A percentile compares a stretch with the other conserved stretches of the same genome.
Evolutionary conservation across 2,888 invertebrate genomes (phyloP).

Genomic region (Gymnoscelis rufifasciata): DNA sequence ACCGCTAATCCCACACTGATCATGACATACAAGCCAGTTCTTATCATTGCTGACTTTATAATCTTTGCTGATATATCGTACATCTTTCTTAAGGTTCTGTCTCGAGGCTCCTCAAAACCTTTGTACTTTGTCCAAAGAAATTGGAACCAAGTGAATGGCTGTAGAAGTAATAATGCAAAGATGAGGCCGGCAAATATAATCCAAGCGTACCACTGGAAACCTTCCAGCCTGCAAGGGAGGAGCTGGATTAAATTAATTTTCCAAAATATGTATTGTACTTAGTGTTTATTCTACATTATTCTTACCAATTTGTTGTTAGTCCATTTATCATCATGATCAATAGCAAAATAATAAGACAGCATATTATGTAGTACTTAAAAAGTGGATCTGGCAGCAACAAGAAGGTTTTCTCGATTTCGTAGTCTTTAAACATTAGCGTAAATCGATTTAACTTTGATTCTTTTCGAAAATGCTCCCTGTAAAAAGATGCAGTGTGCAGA

Average conservation of each 20-base stretch:
- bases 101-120: conserved; percentile 77
- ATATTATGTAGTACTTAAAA: conserved; percentile 85
- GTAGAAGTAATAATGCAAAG: conserved; percentile 65
- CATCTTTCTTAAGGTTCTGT: conserved; percentile 71
- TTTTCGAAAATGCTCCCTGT: conserved; percentile 83
- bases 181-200: conserved; percentile 43
- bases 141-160: conserved; percentile 87
- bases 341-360: conserved; percentile 57
- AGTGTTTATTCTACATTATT: not conserved
- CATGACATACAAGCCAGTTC: conserved; percentile 83
- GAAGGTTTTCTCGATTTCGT: conserved; percentile 85
- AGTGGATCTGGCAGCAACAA: conserved; percentile 88
- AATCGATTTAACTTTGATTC: conserved; percentile 76
- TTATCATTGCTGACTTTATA: conserved; percentile 80
- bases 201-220: conserved; percentile 57
- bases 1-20: conserved; percentile 82
- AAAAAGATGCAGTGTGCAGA: too few relatives aligned
- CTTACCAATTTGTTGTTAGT: conserved; percentile 65
- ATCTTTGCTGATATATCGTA: conserved; percentile 81
- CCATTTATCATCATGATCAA: conserved; percentile 59
- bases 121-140: conserved; percentile 81
- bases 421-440: conserved; percentile 68
- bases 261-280: too few relatives aligned
- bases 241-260: not conserved
- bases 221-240: conserved; percentile 44